Evolutionary conservation across 2,113 vertebrate species (phyloP), one percentile per base, ranked within the genome.

Genomic region (Phalacrocorax carbo): DNA sequence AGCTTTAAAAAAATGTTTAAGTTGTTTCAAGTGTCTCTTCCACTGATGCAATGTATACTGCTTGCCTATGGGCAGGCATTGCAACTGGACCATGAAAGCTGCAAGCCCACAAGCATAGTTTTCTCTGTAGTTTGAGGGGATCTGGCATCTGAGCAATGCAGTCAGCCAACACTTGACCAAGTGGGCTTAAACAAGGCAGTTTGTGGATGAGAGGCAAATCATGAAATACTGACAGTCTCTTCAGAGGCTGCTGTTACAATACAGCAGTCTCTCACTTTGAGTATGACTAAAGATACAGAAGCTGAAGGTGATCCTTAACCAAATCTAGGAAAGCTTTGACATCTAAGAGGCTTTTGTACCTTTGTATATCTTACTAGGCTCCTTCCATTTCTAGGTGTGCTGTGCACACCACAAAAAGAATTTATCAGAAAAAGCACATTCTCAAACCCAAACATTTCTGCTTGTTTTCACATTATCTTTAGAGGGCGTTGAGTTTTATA

Each of bases 401-500:
- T 62, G 49, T 51, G 29, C 29, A 40, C 62, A 26, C 15, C 36
- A 82, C 55, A 76, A 36, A 49, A 79, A 51, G 18, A 64, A 68
- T 65, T 80, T 89, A 64, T 64, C 52, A 49, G 42, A 51, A 62
- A 80, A 72, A 89, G 18, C 69, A 65, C 54, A 27, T 82, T 93
- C 73, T 88, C 52, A 90, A 62, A 34, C 23, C 12, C 22, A 75
- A 79, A 82, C 82, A 27, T 90, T 95, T 93, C 65, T 76, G 27
- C 71, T 86, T 80, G 82, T 92, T 93, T 83, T 42, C 38, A 64
- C 55, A 62, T 88, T 81, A 90, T 73, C 64, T 92, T 77, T 94
- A 90, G 71, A 86, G 30, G 64, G 11, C 51, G 77, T 25, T 51
- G 79, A 58, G 54, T 92, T 96, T 96, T 94, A 88, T 62, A 82